Conservation (phyloP, 2,888 invertebrate species). For the Emmelina monodactyla region DNA sequence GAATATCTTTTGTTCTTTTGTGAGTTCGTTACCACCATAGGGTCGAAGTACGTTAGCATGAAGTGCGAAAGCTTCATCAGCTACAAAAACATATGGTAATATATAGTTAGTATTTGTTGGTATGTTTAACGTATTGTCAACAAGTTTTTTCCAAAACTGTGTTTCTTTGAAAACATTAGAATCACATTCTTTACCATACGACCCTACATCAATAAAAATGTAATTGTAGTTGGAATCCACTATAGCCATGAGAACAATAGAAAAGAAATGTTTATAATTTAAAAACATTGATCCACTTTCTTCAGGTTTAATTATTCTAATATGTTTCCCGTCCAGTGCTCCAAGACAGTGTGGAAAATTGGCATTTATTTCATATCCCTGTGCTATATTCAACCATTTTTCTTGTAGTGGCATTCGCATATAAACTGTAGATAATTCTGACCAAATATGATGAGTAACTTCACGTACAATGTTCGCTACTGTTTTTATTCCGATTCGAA, state of each 20-base stretch:
- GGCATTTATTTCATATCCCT: constrained; percentile 8
- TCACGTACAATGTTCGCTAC: constrained; percentile 8
- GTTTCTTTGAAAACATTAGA: constrained; percentile 12
- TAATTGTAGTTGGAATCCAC: constrained; percentile 19
- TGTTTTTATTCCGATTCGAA: constrained; percentile 11
- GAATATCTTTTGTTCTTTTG: constrained; percentile 2
- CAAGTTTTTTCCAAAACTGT: constrained; percentile 8
- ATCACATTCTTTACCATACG: constrained; percentile 13
- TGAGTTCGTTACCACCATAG: background rate
- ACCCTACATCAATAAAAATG: constrained; percentile 16
- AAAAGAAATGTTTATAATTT: constrained; percentile 16
- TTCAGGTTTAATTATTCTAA: constrained; percentile 16
- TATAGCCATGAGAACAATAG: constrained; percentile 19
- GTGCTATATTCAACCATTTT: constrained; percentile 4
- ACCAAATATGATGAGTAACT: constrained; percentile 8
- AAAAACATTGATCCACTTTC: constrained; percentile 19
- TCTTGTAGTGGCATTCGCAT: constrained; percentile 6
- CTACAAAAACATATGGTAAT: constrained; percentile 2
- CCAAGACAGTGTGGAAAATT: constrained; percentile 17
- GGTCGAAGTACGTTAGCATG: constrained; percentile 2
- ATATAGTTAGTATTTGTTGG: too few species aligned
- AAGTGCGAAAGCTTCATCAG: constrained; percentile 5
- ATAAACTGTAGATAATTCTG: constrained; percentile 8
- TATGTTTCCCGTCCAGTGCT: constrained; percentile 21
- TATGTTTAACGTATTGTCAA: too few species aligned